Base-by-base conservation (phyloP, 2,888 invertebrate genomes). In the Phragmatobia fuliginosa region DNA sequence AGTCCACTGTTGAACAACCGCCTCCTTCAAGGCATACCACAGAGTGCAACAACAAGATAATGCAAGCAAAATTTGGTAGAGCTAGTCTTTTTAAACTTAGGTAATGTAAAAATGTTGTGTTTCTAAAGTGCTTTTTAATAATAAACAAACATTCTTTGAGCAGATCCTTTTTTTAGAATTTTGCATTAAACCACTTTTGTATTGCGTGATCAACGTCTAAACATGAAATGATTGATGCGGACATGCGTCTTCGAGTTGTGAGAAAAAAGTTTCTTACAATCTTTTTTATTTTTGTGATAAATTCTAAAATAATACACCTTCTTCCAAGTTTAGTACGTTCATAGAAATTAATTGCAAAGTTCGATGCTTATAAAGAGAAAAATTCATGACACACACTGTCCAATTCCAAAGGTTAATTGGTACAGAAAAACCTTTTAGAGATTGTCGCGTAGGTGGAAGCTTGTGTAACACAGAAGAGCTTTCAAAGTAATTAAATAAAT, bases 131-230 rank as follows among this genome's bases (percentile, higher is more conserved):
- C 45, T 49, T n/a, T 2, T 2, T 10, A n/a, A 49, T n/a, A 21
- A 45, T 45, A 45, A 6, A 21, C 45, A 45, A 45, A 45, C 21
- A 49, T n/a, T n/a, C 21, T 49, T n/a, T 49, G 45, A n/a, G 45
- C 45, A n/a, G n/a, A 49, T 8, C 21, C 21, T n/a, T n/a, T 0
- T 49, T n/a, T 45, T 45, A n/a, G 21, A 45, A 21, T 45, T 8
- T 45, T 45, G 45, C 45, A 45, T 49, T n/a, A 49, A n/a, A 49
- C n/a, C 45, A 49, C 45, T 49, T 49, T 49, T 21, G n/a, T 49
- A n/a, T 49, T 2, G 45, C n/a, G n/a, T n/a, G 21, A 49, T n/a
- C 45, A 49, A 49, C 10, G n/a, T 49, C 45, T 49, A 49, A 49
- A 49, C 45, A 49, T n/a, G 10, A 49, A 1, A 49, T 49, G 45